Base-by-base conservation (phyloP, 2,888 invertebrate genomes). In the Erynnis tages region DNA sequence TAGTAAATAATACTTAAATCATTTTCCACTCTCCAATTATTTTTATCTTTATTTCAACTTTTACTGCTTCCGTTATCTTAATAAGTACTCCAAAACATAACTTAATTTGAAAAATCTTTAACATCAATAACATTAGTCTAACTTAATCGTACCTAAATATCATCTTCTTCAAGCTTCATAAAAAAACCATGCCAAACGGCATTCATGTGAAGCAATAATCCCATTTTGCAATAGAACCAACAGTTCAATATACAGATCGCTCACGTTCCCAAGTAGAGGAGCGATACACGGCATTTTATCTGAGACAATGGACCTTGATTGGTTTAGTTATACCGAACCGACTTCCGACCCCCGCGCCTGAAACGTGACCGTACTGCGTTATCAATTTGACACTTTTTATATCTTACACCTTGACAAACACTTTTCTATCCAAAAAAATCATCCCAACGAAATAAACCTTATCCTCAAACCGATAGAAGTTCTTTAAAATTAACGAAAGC, bases 281-380 rank as follows among this genome's bases (percentile, higher is more conserved):
- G 60, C 64, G 64, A 75, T 71, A 76, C 69, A 71, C 65, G 61
- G 63, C 65, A 56, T 62, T 72, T 73, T 75, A 75, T 70, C 69
- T 69, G 72, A 82, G 78, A 85, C 85, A 85, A 85, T 85, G 71
- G 69, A 57, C 60, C 60, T 72, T 87, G 85, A 86, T 86, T 85
- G 82, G 82, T 82, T 86, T 83, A 82, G 84, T 84, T 84, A 82
- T 70, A 80, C 71, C 67, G 71, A 80, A 76, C 72, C 67, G 74
- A 78, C 78, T 75, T 73, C 78, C 77, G 74, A 79, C 72, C 74
- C 71, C 70, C 55, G 66, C 61, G 65, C 66, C 66, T 62, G 59
- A 67, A 68, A 84, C 82, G 84, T 84, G 83, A 82, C 71, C 63
- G 65, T 67, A 76, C 73, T 81, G 65, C 70, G 63, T 61, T 66